phyloP scores from a whole-genome alignment of 2,113 vertebrate species.

The Sialia sialis region DNA sequence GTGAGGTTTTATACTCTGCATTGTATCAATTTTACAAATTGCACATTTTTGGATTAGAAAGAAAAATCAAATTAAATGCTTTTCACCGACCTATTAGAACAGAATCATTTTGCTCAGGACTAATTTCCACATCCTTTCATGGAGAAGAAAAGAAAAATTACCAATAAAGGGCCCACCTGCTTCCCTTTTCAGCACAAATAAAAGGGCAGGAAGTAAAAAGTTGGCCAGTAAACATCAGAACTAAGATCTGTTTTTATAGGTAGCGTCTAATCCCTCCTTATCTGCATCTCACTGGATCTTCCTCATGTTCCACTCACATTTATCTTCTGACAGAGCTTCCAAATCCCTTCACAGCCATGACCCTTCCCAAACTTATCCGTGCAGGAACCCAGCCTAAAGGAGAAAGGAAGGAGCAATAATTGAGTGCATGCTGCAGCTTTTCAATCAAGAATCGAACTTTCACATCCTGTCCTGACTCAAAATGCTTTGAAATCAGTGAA shows the following conservation, averaged over 20 bases:
- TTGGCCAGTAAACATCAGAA: not conserved
- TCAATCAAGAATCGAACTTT: not conserved
- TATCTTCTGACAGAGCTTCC: not conserved
- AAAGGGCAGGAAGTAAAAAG: not conserved
- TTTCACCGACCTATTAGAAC: not conserved
- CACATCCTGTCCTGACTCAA: not conserved
- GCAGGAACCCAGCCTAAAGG: not conserved
- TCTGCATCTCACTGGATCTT: not conserved
- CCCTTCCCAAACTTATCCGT: not conserved
- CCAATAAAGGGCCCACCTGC: rapidly evolving
- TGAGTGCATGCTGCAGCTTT: rapidly evolving
- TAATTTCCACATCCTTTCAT: not conserved
- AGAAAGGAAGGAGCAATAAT: not conserved
- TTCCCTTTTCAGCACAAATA: not conserved
- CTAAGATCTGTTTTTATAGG: not conserved
- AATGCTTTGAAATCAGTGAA: not conserved
- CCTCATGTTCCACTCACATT: not conserved
- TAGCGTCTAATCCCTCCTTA: not conserved
- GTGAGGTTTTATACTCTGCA: not conserved
- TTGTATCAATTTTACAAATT: not conserved
- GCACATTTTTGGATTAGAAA: not conserved
- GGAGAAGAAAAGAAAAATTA: not conserved
- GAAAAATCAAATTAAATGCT: not conserved
- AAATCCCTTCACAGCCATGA: not conserved
- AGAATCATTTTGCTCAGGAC: not conserved